Conservation (phyloP, 2,113 vertebrate species). For the Zosterops pallidus region DNA sequence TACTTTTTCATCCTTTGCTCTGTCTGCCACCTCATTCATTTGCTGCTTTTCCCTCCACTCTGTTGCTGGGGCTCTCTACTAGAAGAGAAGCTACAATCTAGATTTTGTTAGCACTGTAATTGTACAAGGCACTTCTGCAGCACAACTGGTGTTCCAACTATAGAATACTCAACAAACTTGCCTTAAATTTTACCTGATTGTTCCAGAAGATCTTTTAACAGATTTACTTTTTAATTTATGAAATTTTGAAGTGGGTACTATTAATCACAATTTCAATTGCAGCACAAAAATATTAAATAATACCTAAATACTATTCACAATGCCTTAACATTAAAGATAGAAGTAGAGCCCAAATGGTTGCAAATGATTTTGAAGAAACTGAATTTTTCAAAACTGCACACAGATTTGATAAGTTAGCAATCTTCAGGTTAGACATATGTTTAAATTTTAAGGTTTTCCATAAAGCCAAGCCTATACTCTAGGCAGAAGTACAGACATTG, state of each 20-base stretch:
- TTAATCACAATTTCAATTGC: neutral
- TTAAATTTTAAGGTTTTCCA: neutral
- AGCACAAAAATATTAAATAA: neutral
- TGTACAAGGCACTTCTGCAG: neutral
- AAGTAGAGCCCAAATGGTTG: neutral
- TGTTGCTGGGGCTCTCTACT: neutral
- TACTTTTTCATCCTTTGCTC: neutral
- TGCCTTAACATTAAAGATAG: neutral
- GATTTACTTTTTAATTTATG: neutral
- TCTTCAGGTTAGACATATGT: neutral
- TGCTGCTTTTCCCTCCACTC: neutral
- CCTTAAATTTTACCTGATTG: neutral
- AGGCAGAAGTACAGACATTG: neutral
- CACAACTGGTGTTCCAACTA: neutral
- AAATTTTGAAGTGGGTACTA: neutral
- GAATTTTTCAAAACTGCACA: neutral
- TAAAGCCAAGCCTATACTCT: neutral
- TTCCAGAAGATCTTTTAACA: neutral
- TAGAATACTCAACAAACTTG: neutral
- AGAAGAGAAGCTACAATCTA: neutral
- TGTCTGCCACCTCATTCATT: neutral
- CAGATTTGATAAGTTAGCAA: neutral
- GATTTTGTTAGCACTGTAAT: neutral
- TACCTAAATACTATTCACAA: neutral
- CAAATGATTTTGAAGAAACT: neutral